A percentile compares a stretch with the other conserved stretches of the same genome.
These are phyloP conservation scores for Lithobates pipiens DNA, from an alignment of 2,797 vertebrate species.

Conservation along the genomic window DNA sequence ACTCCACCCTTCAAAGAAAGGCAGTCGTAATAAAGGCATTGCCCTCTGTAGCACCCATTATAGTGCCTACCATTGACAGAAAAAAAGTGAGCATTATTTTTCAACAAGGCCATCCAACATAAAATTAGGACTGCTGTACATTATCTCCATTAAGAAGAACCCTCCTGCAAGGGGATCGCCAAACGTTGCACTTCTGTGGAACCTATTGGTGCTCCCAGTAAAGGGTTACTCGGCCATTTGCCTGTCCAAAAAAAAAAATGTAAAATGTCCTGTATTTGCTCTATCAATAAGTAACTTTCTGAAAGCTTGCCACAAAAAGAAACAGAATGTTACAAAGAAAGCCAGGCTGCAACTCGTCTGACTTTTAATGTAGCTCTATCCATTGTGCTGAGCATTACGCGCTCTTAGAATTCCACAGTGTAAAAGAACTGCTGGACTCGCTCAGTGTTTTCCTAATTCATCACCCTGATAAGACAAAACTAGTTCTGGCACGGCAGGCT, in stretches of 20 bases:
- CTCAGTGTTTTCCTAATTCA: conserved; percentile 38
- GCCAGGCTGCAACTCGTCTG: not conserved
- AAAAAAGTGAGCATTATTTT: too few relatives aligned
- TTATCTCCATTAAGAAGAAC: too few relatives aligned
- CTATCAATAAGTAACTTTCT: not conserved
- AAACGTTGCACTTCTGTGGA: not conserved
- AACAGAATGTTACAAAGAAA: not conserved
- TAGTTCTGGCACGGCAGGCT: conserved; percentile 9
- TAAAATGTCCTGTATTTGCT: not conserved
- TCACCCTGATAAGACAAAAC: conserved; percentile 25
- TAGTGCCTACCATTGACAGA: too few relatives aligned
- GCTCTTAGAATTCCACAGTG: conserved; percentile 13
- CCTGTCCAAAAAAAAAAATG: not conserved
- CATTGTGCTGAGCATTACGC: not conserved
- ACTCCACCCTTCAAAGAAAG: too few relatives aligned
- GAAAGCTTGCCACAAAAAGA: not conserved
- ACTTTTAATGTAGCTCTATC: not conserved
- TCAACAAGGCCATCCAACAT: too few relatives aligned
- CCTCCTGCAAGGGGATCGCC: too few relatives aligned
- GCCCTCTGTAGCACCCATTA: too few relatives aligned
- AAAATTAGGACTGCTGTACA: too few relatives aligned
- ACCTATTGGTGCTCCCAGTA: not conserved
- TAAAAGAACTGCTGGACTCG: not conserved
- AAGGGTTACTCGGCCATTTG: not conserved
- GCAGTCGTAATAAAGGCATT: too few relatives aligned